Evolutionary conservation across 2,113 vertebrate genomes (phyloP), one percentile per base, ranked within the genome.

Genomic region (Balaeniceps rex): DNA sequence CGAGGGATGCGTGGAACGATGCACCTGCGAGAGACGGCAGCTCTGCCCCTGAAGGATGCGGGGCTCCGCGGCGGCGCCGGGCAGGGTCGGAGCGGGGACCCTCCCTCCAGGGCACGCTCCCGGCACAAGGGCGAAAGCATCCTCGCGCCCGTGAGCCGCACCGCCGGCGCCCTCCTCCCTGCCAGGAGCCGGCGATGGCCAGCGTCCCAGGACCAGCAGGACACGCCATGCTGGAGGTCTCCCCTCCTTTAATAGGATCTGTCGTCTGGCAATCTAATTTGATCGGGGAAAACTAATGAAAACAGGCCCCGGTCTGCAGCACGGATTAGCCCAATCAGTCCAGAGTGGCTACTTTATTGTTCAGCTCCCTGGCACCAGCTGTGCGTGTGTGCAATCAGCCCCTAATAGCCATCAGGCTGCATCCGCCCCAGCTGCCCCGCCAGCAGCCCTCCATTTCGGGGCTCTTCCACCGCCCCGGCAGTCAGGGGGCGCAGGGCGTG

Each of bases 291-390:
- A 94, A 88, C 84, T 58, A 88, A 94, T 77, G 95, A 61, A 70
- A 93, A 36, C 76, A 83, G 93, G 92, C 88, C 90, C 81, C 13
- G 91, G 65, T 85, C 96, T 96, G 96, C 89, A 61, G 90, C 71
- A 28, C 0, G 85, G 93, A 94, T 90, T 95, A 90, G 95, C 96
- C 93, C 90, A 76, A 88, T 33, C 44, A 95, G 88, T 7, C 93
- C 91, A 44, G 46, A 31, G 84, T 93, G 94, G 96, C 96, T 80
- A 95, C 88, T 94, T 93, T 72, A 97, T 94, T 90, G 97, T 97
- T 94, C 96, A 90, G 96, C 96, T 97, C 83, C 93, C 97, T 26
- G 96, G 97, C 94, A 98, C 87, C 98, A 98, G 98, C 98, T 98
- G 98, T 76, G 94, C 65, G 10, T 82, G 95, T 64, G 93, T 82